Evolutionary conservation across 2,888 invertebrate genomes (phyloP).

Genomic region (Pteria penguin): DNA sequence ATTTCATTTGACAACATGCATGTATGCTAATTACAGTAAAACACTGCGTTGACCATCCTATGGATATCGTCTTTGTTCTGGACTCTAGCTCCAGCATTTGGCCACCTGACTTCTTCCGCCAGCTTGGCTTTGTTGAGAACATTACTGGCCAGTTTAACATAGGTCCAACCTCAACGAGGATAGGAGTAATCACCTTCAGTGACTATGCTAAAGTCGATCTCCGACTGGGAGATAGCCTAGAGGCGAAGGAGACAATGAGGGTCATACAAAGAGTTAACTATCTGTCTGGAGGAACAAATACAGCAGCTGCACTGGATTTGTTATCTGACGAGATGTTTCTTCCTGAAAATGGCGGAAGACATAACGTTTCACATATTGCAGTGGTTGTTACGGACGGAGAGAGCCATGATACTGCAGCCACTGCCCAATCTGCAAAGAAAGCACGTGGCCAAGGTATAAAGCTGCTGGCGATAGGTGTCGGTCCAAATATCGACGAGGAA

Average conservation of each 20-base stretch:
- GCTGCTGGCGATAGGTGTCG: slow-evolving; percentile 66
- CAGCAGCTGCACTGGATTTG: slow-evolving; percentile 45
- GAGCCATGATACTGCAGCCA: slow-evolving; percentile 19
- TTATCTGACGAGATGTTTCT: slow-evolving; percentile 34
- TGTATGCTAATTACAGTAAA: too few relatives aligned
- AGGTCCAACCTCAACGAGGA: slow-evolving; percentile 33
- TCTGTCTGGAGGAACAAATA: slow-evolving; percentile 34
- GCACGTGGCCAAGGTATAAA: slow-evolving; percentile 51
- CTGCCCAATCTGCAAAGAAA: slow-evolving; percentile 11
- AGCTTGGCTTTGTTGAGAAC: slow-evolving; percentile 38
- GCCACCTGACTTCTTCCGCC: slow-evolving; percentile 33
- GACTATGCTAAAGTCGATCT: slow-evolving; percentile 47
- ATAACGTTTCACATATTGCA: slow-evolving; percentile 5
- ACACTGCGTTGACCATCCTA: slow-evolving; percentile 31
- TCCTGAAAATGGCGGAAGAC: slow-evolving; percentile 28
- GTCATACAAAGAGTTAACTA: slow-evolving; percentile 51
- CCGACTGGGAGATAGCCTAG: slow-evolving; percentile 48
- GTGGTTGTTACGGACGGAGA: slow-evolving; percentile 40
- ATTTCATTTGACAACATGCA: too few relatives aligned
- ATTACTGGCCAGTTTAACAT: slow-evolving; percentile 26
- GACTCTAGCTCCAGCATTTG: slow-evolving; percentile 47
- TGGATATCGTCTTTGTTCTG: slow-evolving; percentile 40
- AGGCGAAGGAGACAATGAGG: slow-evolving; percentile 42
- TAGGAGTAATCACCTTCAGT: slow-evolving; percentile 56
- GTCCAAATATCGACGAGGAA: slow-evolving; percentile 42